Conservation (phyloP, 2,113 vertebrate genomes). For the Oncorhynchus gorbuscha region DNA sequence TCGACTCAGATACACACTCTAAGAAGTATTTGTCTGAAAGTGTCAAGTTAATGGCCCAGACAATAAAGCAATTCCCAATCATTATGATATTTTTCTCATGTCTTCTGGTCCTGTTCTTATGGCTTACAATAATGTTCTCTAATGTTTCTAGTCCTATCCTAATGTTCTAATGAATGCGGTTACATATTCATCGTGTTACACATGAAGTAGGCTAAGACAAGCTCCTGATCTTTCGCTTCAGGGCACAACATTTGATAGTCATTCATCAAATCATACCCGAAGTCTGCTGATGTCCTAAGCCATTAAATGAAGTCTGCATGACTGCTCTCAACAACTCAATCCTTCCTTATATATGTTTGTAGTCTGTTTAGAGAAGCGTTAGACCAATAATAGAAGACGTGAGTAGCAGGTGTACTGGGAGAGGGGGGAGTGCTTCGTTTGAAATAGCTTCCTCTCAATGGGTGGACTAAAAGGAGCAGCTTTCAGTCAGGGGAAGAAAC, state of each 20-base stretch:
- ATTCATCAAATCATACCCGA: background rate
- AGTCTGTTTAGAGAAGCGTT: constrained; percentile 37
- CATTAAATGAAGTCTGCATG: background rate
- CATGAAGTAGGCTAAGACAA: constrained; percentile 1
- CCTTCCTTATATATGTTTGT: constrained; percentile 13
- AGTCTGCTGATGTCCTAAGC: background rate
- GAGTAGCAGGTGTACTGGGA: background rate
- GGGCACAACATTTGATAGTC: background rate
- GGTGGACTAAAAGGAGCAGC: constrained; percentile 17
- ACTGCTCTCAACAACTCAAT: background rate
- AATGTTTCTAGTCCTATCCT: too few species aligned
- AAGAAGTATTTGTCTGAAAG: constrained; percentile 3
- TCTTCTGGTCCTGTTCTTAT: background rate
- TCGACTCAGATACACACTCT: too few species aligned
- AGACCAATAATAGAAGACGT: constrained; percentile 15
- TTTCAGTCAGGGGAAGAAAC: constrained; percentile 37
- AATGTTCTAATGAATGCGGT: background rate
- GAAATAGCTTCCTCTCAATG: constrained; percentile 32
- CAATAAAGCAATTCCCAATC: constrained; percentile 33
- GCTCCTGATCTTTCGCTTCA: background rate
- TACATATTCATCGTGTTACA: constrained; percentile 26
- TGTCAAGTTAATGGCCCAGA: constrained; percentile 50
- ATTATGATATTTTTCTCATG: background rate
- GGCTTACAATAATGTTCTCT: too few species aligned
- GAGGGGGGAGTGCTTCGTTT: constrained; percentile 1